phyloP scores from a whole-genome alignment of 2,113 vertebrate genomes.

The Ptychochromis oligacanthus region DNA sequence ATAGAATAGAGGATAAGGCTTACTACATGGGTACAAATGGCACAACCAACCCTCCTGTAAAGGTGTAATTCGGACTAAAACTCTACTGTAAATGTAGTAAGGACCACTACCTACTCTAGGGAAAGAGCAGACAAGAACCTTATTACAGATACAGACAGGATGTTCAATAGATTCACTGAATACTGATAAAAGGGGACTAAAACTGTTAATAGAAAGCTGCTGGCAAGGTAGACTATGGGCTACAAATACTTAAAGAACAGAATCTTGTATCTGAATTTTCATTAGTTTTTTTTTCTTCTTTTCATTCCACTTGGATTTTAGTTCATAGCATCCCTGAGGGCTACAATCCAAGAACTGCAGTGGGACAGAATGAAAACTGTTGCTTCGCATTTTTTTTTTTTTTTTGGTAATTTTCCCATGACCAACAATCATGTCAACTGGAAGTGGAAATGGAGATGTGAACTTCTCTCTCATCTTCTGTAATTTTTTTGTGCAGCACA shows the following conservation, averaged over 20 bases:
- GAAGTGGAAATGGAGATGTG: neutral
- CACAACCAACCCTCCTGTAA: neutral
- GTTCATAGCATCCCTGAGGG: neutral
- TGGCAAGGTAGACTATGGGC: neutral
- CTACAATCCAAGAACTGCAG: neutral
- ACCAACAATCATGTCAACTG: accelerated
- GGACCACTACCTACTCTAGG: neutral
- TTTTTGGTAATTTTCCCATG: neutral
- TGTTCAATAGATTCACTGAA: neutral
- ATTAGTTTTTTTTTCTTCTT: no score
- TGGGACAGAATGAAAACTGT: neutral
- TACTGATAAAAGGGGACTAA: neutral
- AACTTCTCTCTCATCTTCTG: neutral
- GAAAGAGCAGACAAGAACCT: neutral
- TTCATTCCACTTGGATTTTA: no score
- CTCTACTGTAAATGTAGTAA: neutral
- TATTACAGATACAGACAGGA: neutral
- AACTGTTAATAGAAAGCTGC: neutral
- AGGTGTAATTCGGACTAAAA: neutral
- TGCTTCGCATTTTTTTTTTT: no score
- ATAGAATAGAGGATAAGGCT: neutral
- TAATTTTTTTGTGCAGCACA: neutral
- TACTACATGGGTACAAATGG: neutral
- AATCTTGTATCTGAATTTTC: neutral
- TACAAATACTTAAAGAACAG: neutral